phyloP scores from a whole-genome alignment of 1,140 invertebrate species.

The Hycleus phaleratus region DNA sequence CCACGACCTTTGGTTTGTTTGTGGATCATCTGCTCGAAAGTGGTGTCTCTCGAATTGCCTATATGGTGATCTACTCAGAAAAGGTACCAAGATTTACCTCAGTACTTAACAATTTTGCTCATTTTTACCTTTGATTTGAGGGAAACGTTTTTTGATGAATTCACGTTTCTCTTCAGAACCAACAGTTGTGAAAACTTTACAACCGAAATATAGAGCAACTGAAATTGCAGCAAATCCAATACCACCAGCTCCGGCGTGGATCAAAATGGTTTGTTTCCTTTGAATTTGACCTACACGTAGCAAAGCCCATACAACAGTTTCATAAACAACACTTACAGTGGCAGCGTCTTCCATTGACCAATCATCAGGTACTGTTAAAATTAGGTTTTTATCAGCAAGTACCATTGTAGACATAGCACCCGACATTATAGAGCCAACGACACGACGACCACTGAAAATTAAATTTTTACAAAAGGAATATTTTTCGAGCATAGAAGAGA shows the following conservation, averaged over 20 bases:
- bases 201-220: slow-evolving; percentile 62
- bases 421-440: slow-evolving; percentile 60
- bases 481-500: too few relatives aligned
- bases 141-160: slow-evolving; percentile 64
- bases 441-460: slow-evolving; percentile 48
- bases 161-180: slow-evolving; percentile 65
- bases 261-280: slow-evolving; percentile 36
- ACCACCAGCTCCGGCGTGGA: slow-evolving; percentile 83
- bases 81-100: too few relatives aligned
- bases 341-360: slow-evolving; percentile 83
- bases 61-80: slow-evolving; percentile 39
- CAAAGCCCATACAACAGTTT: slow-evolving; percentile 77
- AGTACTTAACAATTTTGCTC: too few relatives aligned
- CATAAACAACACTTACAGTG: slow-evolving; percentile 79
- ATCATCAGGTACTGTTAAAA: slow-evolving; percentile 71
- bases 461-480: background rate
- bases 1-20: slow-evolving; percentile 52
- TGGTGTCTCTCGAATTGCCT: slow-evolving; percentile 54
- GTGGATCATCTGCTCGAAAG: slow-evolving; percentile 53
- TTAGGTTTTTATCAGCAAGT: slow-evolving; percentile 49
- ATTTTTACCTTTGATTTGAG: slow-evolving; percentile 41
- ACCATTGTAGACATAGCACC: slow-evolving; percentile 54
- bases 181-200: slow-evolving; percentile 68
- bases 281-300: slow-evolving; percentile 33
- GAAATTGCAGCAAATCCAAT: slow-evolving; percentile 82